phyloP scores from a whole-genome alignment of 2,888 invertebrate genomes.

The Pyrocoelia pectoralis region DNA sequence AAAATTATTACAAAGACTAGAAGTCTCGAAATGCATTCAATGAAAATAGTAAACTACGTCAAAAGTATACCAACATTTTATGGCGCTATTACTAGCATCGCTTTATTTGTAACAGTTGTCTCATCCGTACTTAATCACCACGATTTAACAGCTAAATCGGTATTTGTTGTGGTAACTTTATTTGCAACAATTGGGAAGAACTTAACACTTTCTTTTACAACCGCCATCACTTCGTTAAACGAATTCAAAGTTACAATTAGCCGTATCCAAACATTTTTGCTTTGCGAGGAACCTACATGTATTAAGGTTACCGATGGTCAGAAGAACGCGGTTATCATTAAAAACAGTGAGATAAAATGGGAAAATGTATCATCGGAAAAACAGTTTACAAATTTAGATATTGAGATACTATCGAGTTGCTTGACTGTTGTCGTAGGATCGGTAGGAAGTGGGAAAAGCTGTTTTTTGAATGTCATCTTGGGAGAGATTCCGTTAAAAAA shows the following conservation, averaged over 20 bases:
- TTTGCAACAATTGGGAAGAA: constrained; percentile 46
- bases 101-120: background rate
- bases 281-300: background rate
- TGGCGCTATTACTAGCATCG: background rate
- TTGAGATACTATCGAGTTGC: constrained; percentile 33
- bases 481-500: constrained; percentile 71
- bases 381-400: background rate
- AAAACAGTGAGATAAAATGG: constrained; percentile 73
- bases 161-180: background rate
- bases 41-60: background rate
- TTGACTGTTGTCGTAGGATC: constrained; percentile 69
- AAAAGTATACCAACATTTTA: too few species aligned
- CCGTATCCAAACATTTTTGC: background rate
- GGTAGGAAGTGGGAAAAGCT: constrained; percentile 74
- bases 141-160: background rate
- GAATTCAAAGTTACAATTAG: background rate
- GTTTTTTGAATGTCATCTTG: constrained; percentile 71
- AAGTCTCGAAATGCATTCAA: background rate
- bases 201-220: constrained; percentile 88
- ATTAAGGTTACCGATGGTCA: background rate
- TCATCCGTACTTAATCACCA: background rate
- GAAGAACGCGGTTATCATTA: constrained; percentile 48
- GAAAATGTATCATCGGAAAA: too few species aligned
- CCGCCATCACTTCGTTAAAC: constrained; percentile 63
- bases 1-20: background rate